Base-by-base conservation (phyloP, 1,140 invertebrate species). In the Heliconius melpomene region DNA sequence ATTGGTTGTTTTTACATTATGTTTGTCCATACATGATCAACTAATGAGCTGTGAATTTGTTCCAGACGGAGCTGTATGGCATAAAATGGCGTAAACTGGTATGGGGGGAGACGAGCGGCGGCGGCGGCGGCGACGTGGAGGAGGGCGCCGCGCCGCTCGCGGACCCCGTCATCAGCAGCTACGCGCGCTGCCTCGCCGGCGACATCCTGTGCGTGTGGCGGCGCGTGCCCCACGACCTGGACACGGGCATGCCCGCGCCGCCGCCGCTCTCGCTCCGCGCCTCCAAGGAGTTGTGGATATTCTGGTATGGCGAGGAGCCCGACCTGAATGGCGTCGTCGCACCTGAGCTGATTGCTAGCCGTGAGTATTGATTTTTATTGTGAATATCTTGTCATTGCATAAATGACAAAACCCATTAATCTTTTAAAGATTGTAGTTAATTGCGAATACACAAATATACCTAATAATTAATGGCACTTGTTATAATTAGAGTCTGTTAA, bases 251-350 rank as follows among this genome's bases (percentile, higher is more conserved):
- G 87, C 94, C 95, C 74, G 87, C 95, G 66, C 89, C 95, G 76
- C 95, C 96, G 87, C 97, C 97, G 78, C 96, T 97, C 83, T 97
- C 97, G 81, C 95, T 98, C 71, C 96, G 96, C 87, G 96, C 96
- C 82, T 96, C 97, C 91, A 99, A 99, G 95, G 98, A 99, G 94
- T 96, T 99, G 20, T 99, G 99, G 99, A 98, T 99, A 89, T 99
- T 99, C 95, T 99, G 99, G 98, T 99, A 99, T 95, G 98, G 98
- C 87, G 98, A 99, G 93, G 98, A 99, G 95, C 98, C 98, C 40
- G 98, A 98, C 93, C 96, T 99, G 74, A 96, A 96, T 89, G 97
- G 97, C 85, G 95, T 98, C 78, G 97, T 98, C 79, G 96, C 97
- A 73, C 96, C 96, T 6, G 97, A 98, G 93, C 96, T 98, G 77